Base-by-base conservation (phyloP, 1,140 invertebrate species). In the Batillaria attramentaria region DNA sequence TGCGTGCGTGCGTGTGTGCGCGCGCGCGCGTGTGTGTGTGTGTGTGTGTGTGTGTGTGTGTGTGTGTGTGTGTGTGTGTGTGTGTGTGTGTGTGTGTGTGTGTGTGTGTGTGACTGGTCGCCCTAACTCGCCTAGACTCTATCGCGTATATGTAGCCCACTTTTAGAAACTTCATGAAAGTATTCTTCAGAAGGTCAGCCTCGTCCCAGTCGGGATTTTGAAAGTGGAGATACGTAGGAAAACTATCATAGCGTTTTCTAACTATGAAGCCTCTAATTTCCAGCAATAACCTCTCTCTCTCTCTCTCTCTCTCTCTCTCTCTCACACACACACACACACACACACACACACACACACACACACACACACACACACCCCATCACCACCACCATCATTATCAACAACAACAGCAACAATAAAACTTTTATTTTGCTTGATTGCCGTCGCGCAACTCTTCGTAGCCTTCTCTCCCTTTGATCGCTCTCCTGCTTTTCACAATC, bases 391-490 rank as follows among this genome's bases (percentile, higher is more conserved):
- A n/a, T n/a, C n/a, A n/a, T n/a, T n/a, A n/a, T n/a, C n/a, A n/a
- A n/a, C n/a, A n/a, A n/a, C n/a, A n/a, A n/a, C n/a, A n/a, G n/a
- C n/a, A 1, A 31, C 33, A 62, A 62, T 62, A 62, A 62, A 8
- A 31, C 33, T 0, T 10, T 16, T 8, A 8, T 10, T 10, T 6
- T 8, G 8, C 33, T 24, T 62, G n/a, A 13, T 28, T n/a, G 1
- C 10, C 24, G 57, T 28, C 33, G 57, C 57, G n/a, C n/a, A n/a
- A 28, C 6, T 62, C 57, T 10, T 62, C 57, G 8, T 62, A 28
- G 57, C n/a, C 57, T 28, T 62, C 57, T 62, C 57, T 62, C n/a
- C 33, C 57, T 62, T 24, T 24, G 33, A n/a, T n/a, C n/a, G 57
- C n/a, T 62, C 57, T 24, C 57, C n/a, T 62, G 57, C n/a, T 62